A percentile compares a stretch with the other conserved stretches of the same genome.
Evolutionary conservation across 1,140 invertebrate genomes (phyloP).

Genomic region (Drosophila punjabiensis): DNA sequence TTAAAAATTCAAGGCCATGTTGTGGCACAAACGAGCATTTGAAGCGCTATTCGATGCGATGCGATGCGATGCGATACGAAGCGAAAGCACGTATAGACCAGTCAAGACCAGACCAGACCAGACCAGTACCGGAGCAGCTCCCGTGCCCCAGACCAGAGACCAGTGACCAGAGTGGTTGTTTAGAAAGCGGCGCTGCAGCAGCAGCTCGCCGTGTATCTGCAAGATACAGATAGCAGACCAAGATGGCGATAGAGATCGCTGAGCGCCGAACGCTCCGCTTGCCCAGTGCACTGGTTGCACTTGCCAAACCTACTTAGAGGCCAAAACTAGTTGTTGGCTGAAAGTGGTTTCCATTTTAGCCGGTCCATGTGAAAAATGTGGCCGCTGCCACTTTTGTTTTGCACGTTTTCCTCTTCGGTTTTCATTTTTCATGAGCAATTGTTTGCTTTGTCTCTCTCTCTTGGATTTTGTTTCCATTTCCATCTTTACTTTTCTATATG

Average conservation of each 20-base stretch:
- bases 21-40: constrained; percentile 70
- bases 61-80: constrained; percentile 30
- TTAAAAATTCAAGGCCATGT: constrained; percentile 83
- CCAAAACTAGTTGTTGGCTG: constrained; percentile 59
- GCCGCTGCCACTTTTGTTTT: constrained; percentile 29
- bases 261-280: constrained; percentile 35
- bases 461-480: constrained; percentile 16
- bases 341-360: constrained; percentile 44
- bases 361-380: constrained; percentile 21
- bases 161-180: constrained; percentile 43
- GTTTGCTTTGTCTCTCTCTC: constrained; percentile 9
- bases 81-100: constrained; percentile 42
- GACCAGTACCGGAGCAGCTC: constrained; percentile 7
- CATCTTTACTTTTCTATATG: constrained; percentile 12
- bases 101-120: constrained; percentile 18
- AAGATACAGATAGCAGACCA: constrained; percentile 40
- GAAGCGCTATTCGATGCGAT: constrained; percentile 39
- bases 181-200: constrained; percentile 67
- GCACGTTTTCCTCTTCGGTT: constrained; percentile 23
- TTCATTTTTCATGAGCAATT: constrained; percentile 34
- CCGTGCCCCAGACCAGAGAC: constrained; percentile 21
- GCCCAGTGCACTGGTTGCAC: constrained; percentile 69
- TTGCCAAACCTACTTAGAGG: constrained; percentile 49
- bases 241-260: constrained; percentile 35
- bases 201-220: constrained; percentile 39